Base-by-base conservation (phyloP, 2,888 invertebrate species). In the Drosophila borealis region DNA sequence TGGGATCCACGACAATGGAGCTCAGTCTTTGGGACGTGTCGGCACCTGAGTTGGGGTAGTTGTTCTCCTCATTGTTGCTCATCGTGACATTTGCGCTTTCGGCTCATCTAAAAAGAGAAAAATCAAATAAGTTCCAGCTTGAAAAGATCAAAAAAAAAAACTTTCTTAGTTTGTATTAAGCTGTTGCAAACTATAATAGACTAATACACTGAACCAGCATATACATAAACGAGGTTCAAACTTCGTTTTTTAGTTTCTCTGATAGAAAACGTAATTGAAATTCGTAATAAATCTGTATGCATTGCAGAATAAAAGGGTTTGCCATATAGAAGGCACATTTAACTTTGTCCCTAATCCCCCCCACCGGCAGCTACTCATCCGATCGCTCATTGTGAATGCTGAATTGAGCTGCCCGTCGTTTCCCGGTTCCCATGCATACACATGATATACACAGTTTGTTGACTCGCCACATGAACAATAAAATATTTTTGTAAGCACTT, bases 401-500 rank as follows among this genome's bases (percentile, higher is more conserved):
- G 42, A 42, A 3, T n/a, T 29, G 29, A 29, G 39, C 14, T 14
- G 14, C 3, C 39, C 8, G 9, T 11, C n/a, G 6, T 46, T 51
- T 41, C 34, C 34, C 19, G 11, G 42, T 34, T 50, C 19, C 14
- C 42, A 49, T 37, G 17, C 59, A 46, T 53, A n/a, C 51, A 19
- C 44, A 45, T 44, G 44, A 54, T n/a, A 50, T 50, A 34, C 46
- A 39, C 25, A 48, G 51, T 76, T 85, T 85, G 82, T 82, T 72
- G 65, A 72, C 67, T 75, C 54, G 82, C 65, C 72, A 64, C 76
- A 75, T 70, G 61, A 49, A 70, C 65, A 70, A 75, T 67, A 68
- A 69, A 66, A 74, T 62, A 70, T 53, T 63, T 60, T 61, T 80
- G 66, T 55, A 75, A 72, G 73, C 78, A 59, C 56, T 69, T 78